phyloP scores from a whole-genome alignment of 1,140 invertebrate species.

The Dinothrombium tinctorium region DNA sequence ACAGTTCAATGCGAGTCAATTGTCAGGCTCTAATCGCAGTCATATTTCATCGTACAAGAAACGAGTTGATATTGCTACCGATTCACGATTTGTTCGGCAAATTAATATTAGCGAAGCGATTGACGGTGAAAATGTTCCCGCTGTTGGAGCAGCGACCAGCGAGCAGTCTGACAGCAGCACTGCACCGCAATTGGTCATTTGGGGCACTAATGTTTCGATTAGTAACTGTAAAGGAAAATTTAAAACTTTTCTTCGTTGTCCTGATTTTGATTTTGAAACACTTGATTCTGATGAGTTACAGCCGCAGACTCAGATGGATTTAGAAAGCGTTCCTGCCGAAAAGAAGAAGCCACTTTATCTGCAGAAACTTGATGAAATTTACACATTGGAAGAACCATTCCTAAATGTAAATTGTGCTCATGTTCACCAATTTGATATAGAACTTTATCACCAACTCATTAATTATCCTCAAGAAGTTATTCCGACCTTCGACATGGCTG shows the following conservation, averaged over 20 bases:
- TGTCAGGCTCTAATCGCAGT: background rate
- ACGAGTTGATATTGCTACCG: background rate
- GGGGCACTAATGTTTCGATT: constrained; percentile 89
- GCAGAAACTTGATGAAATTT: constrained; percentile 72
- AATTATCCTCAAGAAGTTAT: constrained; percentile 95
- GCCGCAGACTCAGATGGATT: background rate
- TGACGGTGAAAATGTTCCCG: too few relatives aligned
- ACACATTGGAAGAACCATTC: constrained; percentile 71
- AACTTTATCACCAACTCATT: constrained; percentile 71
- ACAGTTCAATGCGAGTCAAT: background rate
- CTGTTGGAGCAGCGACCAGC: too few relatives aligned
- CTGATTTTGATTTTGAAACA: constrained; percentile 50
- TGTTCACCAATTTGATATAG: constrained; percentile 58
- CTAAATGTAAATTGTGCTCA: constrained; percentile 85
- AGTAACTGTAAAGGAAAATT: constrained; percentile 73
- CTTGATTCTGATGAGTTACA: constrained; percentile 38
- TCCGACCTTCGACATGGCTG: constrained; percentile 84
- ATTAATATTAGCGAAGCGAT: too few relatives aligned
- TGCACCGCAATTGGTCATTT: constrained; percentile 89
- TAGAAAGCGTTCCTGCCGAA: background rate
- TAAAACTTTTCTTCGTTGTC: constrained; percentile 23
- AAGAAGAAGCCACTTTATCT: constrained; percentile 45
- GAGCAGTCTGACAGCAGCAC: too few relatives aligned
- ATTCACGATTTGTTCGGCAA: too few relatives aligned
- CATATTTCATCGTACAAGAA: background rate